Percentiles rank a stretch among this genome's conserved stretches.
phyloP scores from a whole-genome alignment of 1,140 invertebrate genomes.

The Oncopodura yosiiana region DNA sequence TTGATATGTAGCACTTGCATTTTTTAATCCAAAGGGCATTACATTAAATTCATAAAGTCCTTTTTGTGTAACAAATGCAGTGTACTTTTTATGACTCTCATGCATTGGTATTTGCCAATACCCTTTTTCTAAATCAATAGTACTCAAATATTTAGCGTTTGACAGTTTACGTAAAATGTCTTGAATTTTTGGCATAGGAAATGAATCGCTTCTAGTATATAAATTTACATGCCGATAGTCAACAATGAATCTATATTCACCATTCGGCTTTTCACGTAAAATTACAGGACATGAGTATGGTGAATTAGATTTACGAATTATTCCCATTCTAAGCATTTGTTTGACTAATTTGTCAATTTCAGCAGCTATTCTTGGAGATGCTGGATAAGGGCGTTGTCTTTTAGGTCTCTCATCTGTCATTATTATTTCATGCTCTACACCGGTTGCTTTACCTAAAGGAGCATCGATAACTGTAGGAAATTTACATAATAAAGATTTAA shows the following conservation, averaged over 20 bases:
- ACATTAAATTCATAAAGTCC: constrained; percentile 34
- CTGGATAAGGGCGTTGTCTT: background rate
- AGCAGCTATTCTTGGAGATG: background rate
- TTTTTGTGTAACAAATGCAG: constrained; percentile 35
- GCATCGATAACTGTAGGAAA: background rate
- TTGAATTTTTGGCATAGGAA: constrained; percentile 15
- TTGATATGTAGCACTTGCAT: constrained; percentile 36
- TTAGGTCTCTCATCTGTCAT: background rate
- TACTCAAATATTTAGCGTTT: constrained; percentile 33
- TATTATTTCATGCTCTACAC: background rate
- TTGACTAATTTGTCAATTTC: background rate
- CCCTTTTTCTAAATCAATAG: constrained; percentile 38
- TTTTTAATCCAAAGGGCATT: constrained; percentile 37
- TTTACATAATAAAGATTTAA: background rate
- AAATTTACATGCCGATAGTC: constrained; percentile 19
- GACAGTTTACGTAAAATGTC: constrained; percentile 21
- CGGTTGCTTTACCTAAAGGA: background rate
- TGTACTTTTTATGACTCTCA: constrained; percentile 35
- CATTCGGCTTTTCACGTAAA: constrained; percentile 3
- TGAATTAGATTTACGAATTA: constrained; percentile 1
- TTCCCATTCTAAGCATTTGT: background rate
- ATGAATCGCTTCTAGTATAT: constrained; percentile 21
- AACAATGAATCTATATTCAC: constrained; percentile 20
- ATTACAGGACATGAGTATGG: constrained; percentile 27
- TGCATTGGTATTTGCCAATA: constrained; percentile 39